phyloP scores from a whole-genome alignment of 53 echinoderm and acorn worm genomes.

The Mesocentrotus franciscanus region DNA sequence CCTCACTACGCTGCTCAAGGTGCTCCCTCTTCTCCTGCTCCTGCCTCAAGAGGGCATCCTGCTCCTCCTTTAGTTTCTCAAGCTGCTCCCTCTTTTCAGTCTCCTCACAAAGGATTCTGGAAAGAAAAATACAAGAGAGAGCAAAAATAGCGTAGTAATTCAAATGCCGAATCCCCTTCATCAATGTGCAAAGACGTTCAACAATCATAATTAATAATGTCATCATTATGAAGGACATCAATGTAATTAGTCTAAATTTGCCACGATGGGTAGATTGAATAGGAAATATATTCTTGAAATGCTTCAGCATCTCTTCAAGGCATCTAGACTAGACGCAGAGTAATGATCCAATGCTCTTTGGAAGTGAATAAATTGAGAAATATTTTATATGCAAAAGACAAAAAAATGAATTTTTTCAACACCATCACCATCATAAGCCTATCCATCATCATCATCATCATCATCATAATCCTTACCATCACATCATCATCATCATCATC shows the following conservation, averaged over 20 bases:
- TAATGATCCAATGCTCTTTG: too few relatives aligned
- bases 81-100: conserved; percentile 83
- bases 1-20: conserved; percentile 89
- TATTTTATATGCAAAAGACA: too few relatives aligned
- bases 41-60: conserved; percentile 76
- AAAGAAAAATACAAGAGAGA: neutral
- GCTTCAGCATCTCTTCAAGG: too few relatives aligned
- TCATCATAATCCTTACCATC: neutral
- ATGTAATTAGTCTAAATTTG: too few relatives aligned
- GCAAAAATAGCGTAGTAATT: neutral
- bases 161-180: neutral
- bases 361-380: too few relatives aligned
- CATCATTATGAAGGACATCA: too few relatives aligned
- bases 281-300: too few relatives aligned
- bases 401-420: neutral
- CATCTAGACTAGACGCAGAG: too few relatives aligned
- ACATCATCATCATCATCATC: neutral
- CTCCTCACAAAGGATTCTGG: conserved; percentile 90
- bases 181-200: neutral
- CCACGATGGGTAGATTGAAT: too few relatives aligned
- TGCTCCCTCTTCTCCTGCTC: conserved; percentile 88
- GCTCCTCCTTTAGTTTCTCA: conserved; percentile 84
- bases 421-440: neutral
- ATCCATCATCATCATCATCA: neutral
- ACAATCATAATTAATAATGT: neutral